Conservation (phyloP, 2,797 vertebrate genomes). For the Sardinella longiceps region DNA sequence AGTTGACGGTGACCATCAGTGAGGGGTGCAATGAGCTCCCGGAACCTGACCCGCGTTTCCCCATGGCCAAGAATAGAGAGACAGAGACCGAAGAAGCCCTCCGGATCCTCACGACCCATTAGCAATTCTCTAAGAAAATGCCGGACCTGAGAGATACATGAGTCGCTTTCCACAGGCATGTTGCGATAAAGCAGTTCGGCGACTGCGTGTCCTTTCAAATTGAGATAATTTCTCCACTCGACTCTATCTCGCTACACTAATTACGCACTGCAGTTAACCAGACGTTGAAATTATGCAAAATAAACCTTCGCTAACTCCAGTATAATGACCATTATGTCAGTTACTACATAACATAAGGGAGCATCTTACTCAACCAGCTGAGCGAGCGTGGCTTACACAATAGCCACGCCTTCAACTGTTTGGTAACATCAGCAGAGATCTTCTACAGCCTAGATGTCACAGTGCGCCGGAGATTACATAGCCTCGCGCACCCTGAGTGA, state of each 20-base stretch:
- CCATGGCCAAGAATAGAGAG: conserved; percentile 44
- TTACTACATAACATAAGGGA: not conserved
- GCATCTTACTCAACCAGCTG: not conserved
- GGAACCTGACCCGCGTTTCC: conserved; percentile 38
- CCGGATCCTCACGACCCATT: conserved; percentile 29
- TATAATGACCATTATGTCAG: not conserved
- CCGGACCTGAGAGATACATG: conserved; percentile 16
- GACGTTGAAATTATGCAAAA: not conserved
- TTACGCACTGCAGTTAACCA: not conserved
- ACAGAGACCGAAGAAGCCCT: conserved; percentile 43
- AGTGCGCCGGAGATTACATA: not conserved
- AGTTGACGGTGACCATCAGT: conserved; percentile 18
- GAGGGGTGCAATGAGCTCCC: conserved; percentile 39
- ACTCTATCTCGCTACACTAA: not conserved
- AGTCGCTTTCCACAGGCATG: conserved; percentile 30
- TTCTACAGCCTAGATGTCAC: not conserved
- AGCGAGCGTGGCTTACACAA: not conserved
- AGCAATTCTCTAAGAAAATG: conserved; percentile 37
- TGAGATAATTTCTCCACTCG: not conserved
- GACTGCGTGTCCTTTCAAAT: not conserved
- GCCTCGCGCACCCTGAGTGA: too few species aligned
- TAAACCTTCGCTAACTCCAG: not conserved
- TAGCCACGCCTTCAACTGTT: not conserved
- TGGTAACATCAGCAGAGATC: not conserved
- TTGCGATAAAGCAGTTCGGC: not conserved